Evolutionary conservation across 2,888 invertebrate genomes (phyloP).

Genomic region (Lasioglossum leucozonium): DNA sequence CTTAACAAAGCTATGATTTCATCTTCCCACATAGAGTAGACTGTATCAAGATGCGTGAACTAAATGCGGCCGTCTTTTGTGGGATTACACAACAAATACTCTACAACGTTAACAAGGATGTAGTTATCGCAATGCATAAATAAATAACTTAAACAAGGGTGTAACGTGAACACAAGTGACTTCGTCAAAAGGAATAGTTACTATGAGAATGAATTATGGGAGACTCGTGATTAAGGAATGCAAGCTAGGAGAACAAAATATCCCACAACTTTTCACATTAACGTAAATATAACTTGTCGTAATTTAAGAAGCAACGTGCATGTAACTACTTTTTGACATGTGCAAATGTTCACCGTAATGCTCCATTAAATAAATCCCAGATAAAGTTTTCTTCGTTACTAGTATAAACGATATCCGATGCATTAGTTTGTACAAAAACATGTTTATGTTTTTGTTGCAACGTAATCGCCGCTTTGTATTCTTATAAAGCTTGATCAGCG

Average conservation of each 20-base stretch:
- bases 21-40: slow-evolving; percentile 70
- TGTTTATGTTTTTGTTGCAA: not conserved
- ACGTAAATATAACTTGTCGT: not conserved
- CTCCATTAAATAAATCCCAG: slow-evolving; percentile 6
- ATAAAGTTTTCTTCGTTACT: slow-evolving; percentile 6
- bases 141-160: slow-evolving; percentile 19
- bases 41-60: slow-evolving; percentile 45
- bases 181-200: not conserved
- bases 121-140: slow-evolving; percentile 6
- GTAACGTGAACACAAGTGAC: not conserved
- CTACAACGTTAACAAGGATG: slow-evolving; percentile 17
- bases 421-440: slow-evolving; percentile 4
- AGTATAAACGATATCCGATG: slow-evolving; percentile 14
- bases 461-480: not conserved
- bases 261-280: slow-evolving; percentile 1
- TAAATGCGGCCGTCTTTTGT: slow-evolving; percentile 51
- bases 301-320: slow-evolving; percentile 27
- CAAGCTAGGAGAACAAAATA: not conserved
- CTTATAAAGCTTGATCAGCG: slow-evolving; percentile 24
- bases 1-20: slow-evolving; percentile 77
- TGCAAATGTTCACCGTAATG: not conserved
- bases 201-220: slow-evolving; percentile 19
- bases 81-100: slow-evolving; percentile 37
- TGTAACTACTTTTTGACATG: slow-evolving; percentile 8
- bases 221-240: slow-evolving; percentile 6